Base-by-base conservation (phyloP, 2,888 invertebrate genomes). In the Nemapogon koenigi region DNA sequence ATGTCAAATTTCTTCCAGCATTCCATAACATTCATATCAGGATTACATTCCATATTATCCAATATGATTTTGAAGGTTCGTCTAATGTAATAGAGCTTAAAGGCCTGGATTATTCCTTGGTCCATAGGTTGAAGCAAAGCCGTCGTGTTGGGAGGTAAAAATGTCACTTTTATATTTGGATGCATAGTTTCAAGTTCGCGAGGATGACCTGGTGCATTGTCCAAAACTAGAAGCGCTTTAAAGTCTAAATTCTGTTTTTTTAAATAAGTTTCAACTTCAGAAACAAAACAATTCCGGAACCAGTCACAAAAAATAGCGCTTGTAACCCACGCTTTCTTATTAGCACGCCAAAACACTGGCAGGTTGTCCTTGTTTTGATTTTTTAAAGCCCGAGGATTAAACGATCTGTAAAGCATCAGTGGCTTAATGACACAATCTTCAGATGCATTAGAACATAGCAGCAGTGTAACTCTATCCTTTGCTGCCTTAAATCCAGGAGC, bases 291-390 rank as follows among this genome's bases (percentile, higher is more conserved):
- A 44, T 49, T 45, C 29, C 40, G 41, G 38, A 48, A 49, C 46
- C 47, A 46, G 40, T 49, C 48, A 42, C 42, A 43, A 46, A 52
- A 51, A 43, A 49, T 42, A 37, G 43, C 42, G 41, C 45, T 43
- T 46, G 46, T 49, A 39, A 51, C 48, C 48, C 45, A 50, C 35
- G 49, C 46, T 49, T 49, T 49, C 41, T 46, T 43, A 46, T 51
- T 50, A 43, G 47, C 40, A 45, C 43, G 44, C 50, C 51, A 51
- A 46, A 48, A 44, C 40, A 49, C 47, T 44, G 46, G 45, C 30
- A 46, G 39, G 38, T 40, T 25, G 41, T 41, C 41, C 22, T 46
- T 37, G 17, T 30, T 38, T 28, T 41, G 41, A 38, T 35, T 18
- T 14, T 17, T 36, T 37, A 10, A 26, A 18, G 3, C 32, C 15